Evolutionary conservation across 1,140 invertebrate genomes (phyloP).

Genomic region (Pseudomyrmex cubaensis): DNA sequence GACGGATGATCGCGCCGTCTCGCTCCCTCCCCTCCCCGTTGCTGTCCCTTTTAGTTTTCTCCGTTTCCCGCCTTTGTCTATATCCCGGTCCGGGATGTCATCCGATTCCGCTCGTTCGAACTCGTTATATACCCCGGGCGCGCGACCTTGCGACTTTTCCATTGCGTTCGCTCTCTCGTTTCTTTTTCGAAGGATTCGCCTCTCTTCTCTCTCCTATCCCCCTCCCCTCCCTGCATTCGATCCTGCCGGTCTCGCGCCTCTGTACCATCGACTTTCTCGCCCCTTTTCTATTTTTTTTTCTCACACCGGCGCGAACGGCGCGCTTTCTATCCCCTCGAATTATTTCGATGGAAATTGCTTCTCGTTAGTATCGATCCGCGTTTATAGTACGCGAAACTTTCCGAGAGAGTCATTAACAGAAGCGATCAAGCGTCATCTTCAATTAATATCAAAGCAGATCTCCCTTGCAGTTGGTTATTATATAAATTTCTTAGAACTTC

Average conservation of each 20-base stretch:
- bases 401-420: slow-evolving; percentile 25
- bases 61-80: slow-evolving; percentile 49
- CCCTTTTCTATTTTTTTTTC: background rate
- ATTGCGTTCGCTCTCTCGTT: slow-evolving; percentile 15
- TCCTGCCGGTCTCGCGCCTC: background rate
- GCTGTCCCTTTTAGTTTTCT: slow-evolving; percentile 58
- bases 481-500: background rate
- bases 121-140: slow-evolving; percentile 58
- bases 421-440: slow-evolving; percentile 30
- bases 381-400: slow-evolving; percentile 33
- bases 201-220: background rate
- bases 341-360: slow-evolving; percentile 56
- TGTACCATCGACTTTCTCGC: background rate
- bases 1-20: slow-evolving; percentile 67
- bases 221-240: background rate
- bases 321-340: slow-evolving; percentile 32
- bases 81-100: slow-evolving; percentile 44
- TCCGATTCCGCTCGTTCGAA: slow-evolving; percentile 64
- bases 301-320: background rate
- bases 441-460: slow-evolving; percentile 16
- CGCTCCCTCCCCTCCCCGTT: background rate
- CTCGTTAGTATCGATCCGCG: slow-evolving; percentile 53
- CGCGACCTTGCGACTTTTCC: slow-evolving; percentile 49
- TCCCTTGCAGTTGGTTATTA: slow-evolving; percentile 22
- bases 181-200: slow-evolving; percentile 5